These are phyloP conservation scores for Zosterops pallidus DNA, from an alignment of 2,113 vertebrate genomes.

Conservation along the genomic window DNA sequence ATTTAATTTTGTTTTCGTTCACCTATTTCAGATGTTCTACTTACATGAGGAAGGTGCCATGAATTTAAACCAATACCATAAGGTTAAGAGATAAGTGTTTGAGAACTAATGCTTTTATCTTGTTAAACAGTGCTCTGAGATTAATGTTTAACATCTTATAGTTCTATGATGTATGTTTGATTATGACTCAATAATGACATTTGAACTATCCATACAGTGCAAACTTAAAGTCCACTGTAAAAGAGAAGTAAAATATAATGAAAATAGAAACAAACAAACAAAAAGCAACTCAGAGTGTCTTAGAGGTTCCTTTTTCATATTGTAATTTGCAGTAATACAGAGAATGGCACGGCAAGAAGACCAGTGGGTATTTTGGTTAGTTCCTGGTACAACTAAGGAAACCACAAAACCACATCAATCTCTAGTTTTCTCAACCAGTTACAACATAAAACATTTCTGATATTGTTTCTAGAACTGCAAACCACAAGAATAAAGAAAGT, in stretches of 20 bases:
- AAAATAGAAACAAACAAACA: background rate
- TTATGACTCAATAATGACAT: conserved; percentile 13
- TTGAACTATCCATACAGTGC: background rate
- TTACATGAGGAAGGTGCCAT: background rate
- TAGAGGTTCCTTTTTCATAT: background rate
- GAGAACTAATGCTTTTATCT: background rate
- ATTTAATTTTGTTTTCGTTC: background rate
- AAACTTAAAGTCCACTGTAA: background rate
- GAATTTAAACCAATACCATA: background rate
- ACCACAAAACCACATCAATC: conserved; percentile 69
- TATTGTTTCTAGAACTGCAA: conserved; percentile 29
- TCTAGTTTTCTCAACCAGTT: conserved; percentile 1
- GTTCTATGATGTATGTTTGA: background rate
- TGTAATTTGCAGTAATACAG: background rate
- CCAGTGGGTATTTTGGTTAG: conserved; percentile 28
- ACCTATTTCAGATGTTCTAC: background rate
- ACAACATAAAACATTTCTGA: background rate
- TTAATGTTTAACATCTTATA: conserved; percentile 16
- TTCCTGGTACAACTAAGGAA: conserved; percentile 46
- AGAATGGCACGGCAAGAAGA: background rate
- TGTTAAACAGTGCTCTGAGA: background rate
- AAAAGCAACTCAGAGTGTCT: background rate
- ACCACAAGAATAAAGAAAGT: conserved; percentile 14
- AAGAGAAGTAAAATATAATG: background rate
- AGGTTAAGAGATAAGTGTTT: background rate